These are phyloP conservation scores for Triplophysa siluroides DNA, from an alignment of 2,113 vertebrate genomes.

Conservation along the genomic window DNA sequence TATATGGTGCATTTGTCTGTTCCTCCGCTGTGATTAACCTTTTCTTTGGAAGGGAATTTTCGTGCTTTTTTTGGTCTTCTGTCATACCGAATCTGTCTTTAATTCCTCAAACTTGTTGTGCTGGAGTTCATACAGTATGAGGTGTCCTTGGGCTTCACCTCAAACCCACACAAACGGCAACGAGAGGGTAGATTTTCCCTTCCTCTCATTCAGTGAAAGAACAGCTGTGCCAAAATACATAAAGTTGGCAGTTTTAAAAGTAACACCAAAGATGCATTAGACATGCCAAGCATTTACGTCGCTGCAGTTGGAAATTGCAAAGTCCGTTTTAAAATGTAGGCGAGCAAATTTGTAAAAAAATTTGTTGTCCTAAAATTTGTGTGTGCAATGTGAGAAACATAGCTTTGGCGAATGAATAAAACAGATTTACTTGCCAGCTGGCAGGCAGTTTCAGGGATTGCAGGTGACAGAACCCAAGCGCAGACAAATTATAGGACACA, in stretches of 20 bases:
- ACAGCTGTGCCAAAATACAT: not conserved
- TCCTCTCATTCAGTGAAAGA: not conserved
- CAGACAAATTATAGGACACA: too few relatives aligned
- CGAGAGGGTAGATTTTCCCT: not conserved
- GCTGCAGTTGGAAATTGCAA: not conserved
- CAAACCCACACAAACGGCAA: not conserved
- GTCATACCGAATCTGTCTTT: slow-evolving; percentile 57
- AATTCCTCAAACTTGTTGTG: slow-evolving; percentile 64
- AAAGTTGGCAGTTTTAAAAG: not conserved
- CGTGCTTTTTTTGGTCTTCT: slow-evolving; percentile 26
- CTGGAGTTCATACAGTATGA: slow-evolving; percentile 8
- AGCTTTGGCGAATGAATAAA: too few relatives aligned
- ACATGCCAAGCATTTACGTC: too few relatives aligned
- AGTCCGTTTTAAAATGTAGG: too few relatives aligned
- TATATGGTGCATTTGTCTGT: slow-evolving; percentile 31
- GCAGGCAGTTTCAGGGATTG: too few relatives aligned
- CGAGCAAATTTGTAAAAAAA: too few relatives aligned
- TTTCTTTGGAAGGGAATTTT: slow-evolving; percentile 63
- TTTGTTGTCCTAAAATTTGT: too few relatives aligned
- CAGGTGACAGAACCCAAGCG: too few relatives aligned
- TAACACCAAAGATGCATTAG: not conserved
- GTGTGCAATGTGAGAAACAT: too few relatives aligned
- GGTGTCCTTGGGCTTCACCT: not conserved
- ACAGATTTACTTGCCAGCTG: not conserved
- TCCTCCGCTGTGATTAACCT: slow-evolving; percentile 61